Evolutionary conservation across 2,888 invertebrate genomes (phyloP).

Genomic region (Eilema caniola): DNA sequence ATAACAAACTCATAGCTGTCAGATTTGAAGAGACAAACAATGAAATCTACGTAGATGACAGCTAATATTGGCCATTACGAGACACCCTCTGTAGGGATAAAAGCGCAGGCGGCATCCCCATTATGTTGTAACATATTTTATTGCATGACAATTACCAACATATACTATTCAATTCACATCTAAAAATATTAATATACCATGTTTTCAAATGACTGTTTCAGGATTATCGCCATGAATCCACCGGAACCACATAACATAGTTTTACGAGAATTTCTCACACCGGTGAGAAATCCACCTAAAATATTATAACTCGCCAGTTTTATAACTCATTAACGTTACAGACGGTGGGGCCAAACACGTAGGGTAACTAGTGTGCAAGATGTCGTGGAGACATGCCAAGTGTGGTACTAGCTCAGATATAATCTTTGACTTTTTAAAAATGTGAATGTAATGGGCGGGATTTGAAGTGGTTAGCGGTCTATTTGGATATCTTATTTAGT

Average conservation of each 20-base stretch:
- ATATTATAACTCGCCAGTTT: not conserved
- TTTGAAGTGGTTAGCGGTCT: not conserved
- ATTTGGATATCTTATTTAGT: not conserved
- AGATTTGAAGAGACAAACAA: too few relatives aligned
- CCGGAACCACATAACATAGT: not conserved
- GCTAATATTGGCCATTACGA: too few relatives aligned
- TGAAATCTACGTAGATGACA: too few relatives aligned
- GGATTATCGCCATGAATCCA: not conserved
- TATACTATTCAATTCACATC: too few relatives aligned
- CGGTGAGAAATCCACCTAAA: not conserved
- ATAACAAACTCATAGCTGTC: too few relatives aligned
- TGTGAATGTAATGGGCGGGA: not conserved
- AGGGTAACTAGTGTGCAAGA: not conserved
- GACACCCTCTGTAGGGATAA: too few relatives aligned
- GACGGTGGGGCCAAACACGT: not conserved
- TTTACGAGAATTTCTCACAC: not conserved
- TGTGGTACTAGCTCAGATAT: not conserved
- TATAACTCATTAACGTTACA: not conserved
- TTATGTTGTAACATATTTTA: too few relatives aligned
- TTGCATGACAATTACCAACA: too few relatives aligned
- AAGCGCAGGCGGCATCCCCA: too few relatives aligned
- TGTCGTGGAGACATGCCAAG: conserved; percentile 19
- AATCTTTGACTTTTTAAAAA: conserved; percentile 28
- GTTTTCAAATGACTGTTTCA: not conserved
- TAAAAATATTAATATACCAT: too few relatives aligned